Evolutionary conservation across 1,140 invertebrate species (phyloP).

Genomic region (Triops cancriformis): DNA sequence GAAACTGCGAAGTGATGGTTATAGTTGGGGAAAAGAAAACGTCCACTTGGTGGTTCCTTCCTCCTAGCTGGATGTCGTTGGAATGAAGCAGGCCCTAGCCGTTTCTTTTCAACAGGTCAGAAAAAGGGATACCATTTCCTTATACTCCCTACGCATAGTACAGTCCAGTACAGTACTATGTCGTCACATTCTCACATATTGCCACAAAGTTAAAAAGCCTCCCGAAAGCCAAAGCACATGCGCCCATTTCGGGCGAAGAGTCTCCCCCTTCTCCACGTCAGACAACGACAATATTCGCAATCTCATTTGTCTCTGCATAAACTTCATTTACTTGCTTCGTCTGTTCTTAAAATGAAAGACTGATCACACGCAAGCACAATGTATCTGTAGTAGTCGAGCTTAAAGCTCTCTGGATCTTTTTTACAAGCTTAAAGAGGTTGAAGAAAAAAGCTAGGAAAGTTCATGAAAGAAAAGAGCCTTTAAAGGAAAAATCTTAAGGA

Average conservation of each 20-base stretch:
- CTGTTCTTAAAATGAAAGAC: neutral
- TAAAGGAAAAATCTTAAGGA: neutral
- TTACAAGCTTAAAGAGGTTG: neutral
- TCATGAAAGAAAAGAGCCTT: neutral
- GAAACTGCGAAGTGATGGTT: neutral
- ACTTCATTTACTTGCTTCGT: neutral
- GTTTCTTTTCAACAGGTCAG: constrained; percentile 9
- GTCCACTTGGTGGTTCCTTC: neutral
- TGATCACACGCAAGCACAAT: neutral
- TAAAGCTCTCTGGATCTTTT: neutral
- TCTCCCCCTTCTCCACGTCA: neutral
- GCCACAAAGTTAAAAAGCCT: constrained; percentile 2
- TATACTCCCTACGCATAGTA: neutral
- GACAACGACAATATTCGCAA: constrained; percentile 1
- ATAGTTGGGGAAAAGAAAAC: neutral
- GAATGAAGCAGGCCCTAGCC: neutral
- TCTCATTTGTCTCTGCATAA: neutral
- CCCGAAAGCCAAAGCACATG: neutral
- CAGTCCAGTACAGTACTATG: neutral
- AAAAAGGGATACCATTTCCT: neutral
- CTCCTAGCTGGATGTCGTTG: neutral
- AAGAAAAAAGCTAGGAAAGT: neutral
- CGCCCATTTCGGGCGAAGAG: neutral
- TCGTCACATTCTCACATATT: constrained; percentile 8
- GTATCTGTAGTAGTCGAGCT: neutral